Evolutionary conservation across 2,888 invertebrate species (phyloP), one percentile per base, ranked within the genome.

Genomic region (Hypsopygia costalis): DNA sequence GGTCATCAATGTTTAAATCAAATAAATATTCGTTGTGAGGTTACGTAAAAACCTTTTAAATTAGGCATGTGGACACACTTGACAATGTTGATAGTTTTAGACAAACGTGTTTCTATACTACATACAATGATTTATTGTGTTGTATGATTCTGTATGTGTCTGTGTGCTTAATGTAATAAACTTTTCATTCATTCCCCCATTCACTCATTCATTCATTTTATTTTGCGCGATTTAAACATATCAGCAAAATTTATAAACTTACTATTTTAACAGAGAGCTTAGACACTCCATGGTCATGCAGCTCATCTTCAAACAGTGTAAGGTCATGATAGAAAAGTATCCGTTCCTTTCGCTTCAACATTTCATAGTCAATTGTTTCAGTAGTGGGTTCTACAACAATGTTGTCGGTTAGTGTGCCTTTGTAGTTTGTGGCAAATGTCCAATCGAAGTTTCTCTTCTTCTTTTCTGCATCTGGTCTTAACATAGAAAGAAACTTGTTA

Each of bases 231-330:
- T n/a, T n/a, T n/a, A n/a, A n/a, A n/a, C n/a, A n/a, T n/a, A n/a
- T n/a, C n/a, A n/a, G n/a, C 36, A 22, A 37, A 37, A 4, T 16
- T 16, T 34, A 11, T 12, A 12, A 30, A 90, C 93, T 92, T 90
- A 98, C 98, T 88, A 99, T 95, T 93, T 98, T 98, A 0, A 97
- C 96, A 49, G 94, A 94, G 58, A 94, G 91, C 37, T 95, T 93
- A 1, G 99, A 96, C 40, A 96, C 94, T 9, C 99, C 99, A 90
- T 99, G 97, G 82, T 99, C 99, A 70, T 98, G 98, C 34, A 99
- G 83, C 79, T 99, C 99, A 89, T 99, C 99, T 87, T 99, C 99
- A 89, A 95, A 99, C 27, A 99, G 85, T 41, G 96, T 94, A 22
- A 99, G 85, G 73, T 99, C 98, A 57, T 97, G 94, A 79, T 97